Evolutionary conservation across 2,113 vertebrate species (phyloP), one percentile per base, ranked within the genome.

Genomic region (Cercopithecus mona): DNA sequence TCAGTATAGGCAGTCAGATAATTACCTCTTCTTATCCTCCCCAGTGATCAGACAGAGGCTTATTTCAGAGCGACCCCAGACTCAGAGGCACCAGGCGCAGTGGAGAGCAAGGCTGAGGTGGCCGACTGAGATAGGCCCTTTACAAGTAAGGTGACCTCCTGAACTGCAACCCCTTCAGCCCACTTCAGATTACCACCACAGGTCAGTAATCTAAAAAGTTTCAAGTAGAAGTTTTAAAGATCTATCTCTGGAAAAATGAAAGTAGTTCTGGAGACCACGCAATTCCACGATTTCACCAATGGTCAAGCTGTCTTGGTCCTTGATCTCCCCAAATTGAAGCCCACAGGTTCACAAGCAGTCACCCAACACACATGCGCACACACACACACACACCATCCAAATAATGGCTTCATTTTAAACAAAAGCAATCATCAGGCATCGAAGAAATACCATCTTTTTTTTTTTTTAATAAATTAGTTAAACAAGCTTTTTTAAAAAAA

Each of bases 31-130:
- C 20, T 78, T 50, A 80, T 64, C 18, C 43, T 84, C 17, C 11
- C 3, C 23, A 35, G 23, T 6, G 40, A 6, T 25, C 43, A 6
- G 25, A 48, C 48, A 80, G 38, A 93, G 45, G 18, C 72, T 50
- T 95, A 25, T 59, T 78, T 85, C 95, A 94, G n/a, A 91, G 35
- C 25, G 20, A 80, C 40, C 66, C 50, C 82, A 96, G 70, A 76
- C 27, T 88, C 72, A 84, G 84, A 87, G 64, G 22, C 70, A 59
- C 66, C 48, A 86, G 78, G 14, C 59, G 40, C 27, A 59, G 0
- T 3, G 27, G 32, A 96, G 70, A 93, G 13, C 45, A 76, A 7
- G 5, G 32, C 11, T 17, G 2, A 57, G 38, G 11, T 27, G 7
- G n/a, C 52, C 48, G 50, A 45, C 25, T 30, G 23, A 91, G 73